Conservation (phyloP, 2,113 vertebrate genomes). For the Clarias batrachus region DNA sequence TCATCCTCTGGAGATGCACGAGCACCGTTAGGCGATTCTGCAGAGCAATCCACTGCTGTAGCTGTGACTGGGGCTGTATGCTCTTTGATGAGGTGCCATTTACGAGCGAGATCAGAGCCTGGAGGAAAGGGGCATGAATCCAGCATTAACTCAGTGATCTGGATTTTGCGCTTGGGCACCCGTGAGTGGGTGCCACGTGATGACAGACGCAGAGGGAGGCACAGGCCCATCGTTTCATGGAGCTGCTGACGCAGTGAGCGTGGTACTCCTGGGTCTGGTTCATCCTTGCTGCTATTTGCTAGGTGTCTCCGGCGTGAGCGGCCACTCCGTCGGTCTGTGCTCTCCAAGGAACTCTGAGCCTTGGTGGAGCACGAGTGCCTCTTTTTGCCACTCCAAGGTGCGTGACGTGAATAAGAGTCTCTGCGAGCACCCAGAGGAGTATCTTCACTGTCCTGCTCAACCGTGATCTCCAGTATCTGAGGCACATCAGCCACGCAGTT, state of each 20-base stretch:
- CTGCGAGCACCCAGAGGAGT: constrained; percentile 76
- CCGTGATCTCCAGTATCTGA: constrained; percentile 91
- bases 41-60: constrained; percentile 82
- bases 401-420: constrained; percentile 95
- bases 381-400: constrained; percentile 96
- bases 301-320: constrained; percentile 69
- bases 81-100: constrained; percentile 98
- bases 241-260: constrained; percentile 88
- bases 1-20: constrained; percentile 91
- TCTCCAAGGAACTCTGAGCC: constrained; percentile 90
- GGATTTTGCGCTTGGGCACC: constrained; percentile 93
- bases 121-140: constrained; percentile 98
- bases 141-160: constrained; percentile 97
- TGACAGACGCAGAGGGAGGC: constrained; percentile 85
- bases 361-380: constrained; percentile 98
- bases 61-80: constrained; percentile 88
- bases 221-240: constrained; percentile 91
- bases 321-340: constrained; percentile 77
- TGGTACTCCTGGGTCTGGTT: constrained; percentile 71
- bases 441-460: constrained; percentile 87
- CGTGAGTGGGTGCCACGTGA: constrained; percentile 72
- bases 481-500: constrained; percentile 93
- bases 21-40: constrained; percentile 82
- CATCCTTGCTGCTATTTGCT: constrained; percentile 79
- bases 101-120: constrained; percentile 96